These are phyloP conservation scores for Gonioctena quinquepunctata DNA, from an alignment of 1,140 invertebrate species.

Conservation along the genomic window DNA sequence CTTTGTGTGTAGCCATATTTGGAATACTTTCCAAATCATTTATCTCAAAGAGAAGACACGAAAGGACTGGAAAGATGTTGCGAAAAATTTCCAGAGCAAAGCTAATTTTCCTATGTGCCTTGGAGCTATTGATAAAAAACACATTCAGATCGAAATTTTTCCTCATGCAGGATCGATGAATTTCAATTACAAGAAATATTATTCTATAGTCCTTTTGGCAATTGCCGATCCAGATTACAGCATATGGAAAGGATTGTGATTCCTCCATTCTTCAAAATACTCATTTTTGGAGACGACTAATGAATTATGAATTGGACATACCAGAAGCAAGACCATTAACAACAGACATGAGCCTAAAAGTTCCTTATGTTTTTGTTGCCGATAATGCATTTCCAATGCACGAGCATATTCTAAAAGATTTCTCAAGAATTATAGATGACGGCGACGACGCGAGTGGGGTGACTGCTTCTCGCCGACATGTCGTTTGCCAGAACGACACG, in stretches of 20 bases:
- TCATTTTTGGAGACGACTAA: conserved; percentile 14
- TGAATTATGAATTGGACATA: conserved; percentile 3
- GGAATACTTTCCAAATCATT: conserved; percentile 34
- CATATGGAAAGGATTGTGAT: conserved; percentile 43
- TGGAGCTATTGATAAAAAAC: conserved; percentile 47
- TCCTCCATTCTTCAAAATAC: conserved; percentile 23
- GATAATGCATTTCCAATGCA: conserved; percentile 24
- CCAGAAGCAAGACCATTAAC: conserved; percentile 19
- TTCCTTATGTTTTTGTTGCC: conserved; percentile 19
- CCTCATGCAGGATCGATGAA: conserved; percentile 41
- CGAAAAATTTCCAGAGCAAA: conserved; percentile 38
- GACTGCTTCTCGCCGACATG: neutral
- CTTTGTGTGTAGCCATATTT: conserved; percentile 45
- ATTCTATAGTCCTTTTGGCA: conserved; percentile 43
- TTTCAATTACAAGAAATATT: conserved; percentile 54
- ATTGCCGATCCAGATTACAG: conserved; percentile 51
- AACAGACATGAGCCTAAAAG: conserved; percentile 8
- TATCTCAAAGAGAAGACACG: conserved; percentile 37
- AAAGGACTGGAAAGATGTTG: conserved; percentile 42
- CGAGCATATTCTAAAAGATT: conserved; percentile 22
- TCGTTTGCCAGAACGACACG: neutral
- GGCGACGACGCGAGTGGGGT: neutral
- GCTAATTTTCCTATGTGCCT: conserved; percentile 50
- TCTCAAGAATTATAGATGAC: conserved; percentile 21
- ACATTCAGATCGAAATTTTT: conserved; percentile 29